These are phyloP conservation scores for Eurois occulta DNA, from an alignment of 2,888 invertebrate genomes.

Conservation along the genomic window DNA sequence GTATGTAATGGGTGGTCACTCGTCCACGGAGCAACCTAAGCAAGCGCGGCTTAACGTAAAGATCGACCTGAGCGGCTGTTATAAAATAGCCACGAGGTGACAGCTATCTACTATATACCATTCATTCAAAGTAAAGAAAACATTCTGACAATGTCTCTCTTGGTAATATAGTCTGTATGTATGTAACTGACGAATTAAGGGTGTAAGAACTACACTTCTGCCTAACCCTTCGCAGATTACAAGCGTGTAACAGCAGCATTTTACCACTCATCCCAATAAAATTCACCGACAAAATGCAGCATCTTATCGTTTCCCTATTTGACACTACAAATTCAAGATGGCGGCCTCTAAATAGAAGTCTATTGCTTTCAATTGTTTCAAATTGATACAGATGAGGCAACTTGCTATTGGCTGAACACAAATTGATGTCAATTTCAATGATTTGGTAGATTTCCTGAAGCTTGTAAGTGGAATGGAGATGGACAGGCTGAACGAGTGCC, in stretches of 20 bases:
- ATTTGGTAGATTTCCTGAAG: conserved; percentile 34
- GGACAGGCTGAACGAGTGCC: background rate
- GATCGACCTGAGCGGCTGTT: background rate
- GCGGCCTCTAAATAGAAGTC: conserved; percentile 17
- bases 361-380: conserved; percentile 71
- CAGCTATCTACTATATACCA: too few species aligned
- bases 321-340: conserved; percentile 38
- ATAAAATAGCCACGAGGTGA: background rate
- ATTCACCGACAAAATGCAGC: conserved; percentile 4
- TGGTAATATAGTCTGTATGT: too few species aligned
- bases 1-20: background rate
- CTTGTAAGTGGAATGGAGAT: conserved; percentile 19
- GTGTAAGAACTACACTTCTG: too few species aligned
- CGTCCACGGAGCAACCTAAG: background rate
- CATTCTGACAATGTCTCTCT: too few species aligned
- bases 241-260: background rate
- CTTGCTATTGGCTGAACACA: conserved; percentile 35
- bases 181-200: too few species aligned
- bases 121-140: too few species aligned
- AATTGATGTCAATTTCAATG: conserved; percentile 54
- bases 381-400: conserved; percentile 61
- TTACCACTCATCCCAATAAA: background rate
- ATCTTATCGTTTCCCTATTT: conserved; percentile 30
- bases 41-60: too few species aligned
- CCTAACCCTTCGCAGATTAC: too few species aligned